phyloP scores from a whole-genome alignment of 2,888 invertebrate genomes.

The Tetranychus truncatus region DNA sequence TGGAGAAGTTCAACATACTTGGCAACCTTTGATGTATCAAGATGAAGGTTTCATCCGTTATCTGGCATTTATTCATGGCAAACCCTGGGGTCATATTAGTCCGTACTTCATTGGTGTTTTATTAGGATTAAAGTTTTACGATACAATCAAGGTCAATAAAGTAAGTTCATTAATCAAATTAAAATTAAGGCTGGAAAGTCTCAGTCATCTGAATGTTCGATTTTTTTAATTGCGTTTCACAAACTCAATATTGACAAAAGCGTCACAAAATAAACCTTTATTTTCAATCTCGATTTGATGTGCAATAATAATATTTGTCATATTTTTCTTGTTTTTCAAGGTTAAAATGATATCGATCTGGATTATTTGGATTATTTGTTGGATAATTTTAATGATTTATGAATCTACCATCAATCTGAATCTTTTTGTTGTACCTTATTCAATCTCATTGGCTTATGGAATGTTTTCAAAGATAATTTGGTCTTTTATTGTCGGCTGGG shows the following conservation, averaged over 20 bases:
- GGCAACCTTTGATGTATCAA: background rate
- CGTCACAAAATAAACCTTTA: background rate
- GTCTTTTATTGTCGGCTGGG: background rate
- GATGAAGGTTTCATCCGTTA: background rate
- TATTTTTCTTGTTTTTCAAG: background rate
- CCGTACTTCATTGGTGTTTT: background rate
- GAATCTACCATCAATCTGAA: constrained; percentile 1
- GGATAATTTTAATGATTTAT: background rate
- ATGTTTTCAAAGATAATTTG: background rate
- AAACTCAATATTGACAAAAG: no score
- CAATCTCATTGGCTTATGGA: background rate
- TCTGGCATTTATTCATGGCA: background rate
- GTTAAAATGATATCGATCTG: background rate
- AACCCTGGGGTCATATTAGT: constrained; percentile 3
- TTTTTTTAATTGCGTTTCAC: no score
- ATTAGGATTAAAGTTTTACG: background rate
- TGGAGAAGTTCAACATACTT: background rate
- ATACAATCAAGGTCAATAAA: background rate
- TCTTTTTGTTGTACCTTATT: background rate
- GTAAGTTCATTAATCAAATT: background rate
- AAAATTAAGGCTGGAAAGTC: no score
- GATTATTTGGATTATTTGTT: background rate
- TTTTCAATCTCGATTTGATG: background rate
- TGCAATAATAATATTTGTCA: background rate
- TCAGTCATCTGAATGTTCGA: no score